phyloP scores from a whole-genome alignment of 37 sponge, comb jelly and placozoan genomes.

The Axinella damicornis region DNA sequence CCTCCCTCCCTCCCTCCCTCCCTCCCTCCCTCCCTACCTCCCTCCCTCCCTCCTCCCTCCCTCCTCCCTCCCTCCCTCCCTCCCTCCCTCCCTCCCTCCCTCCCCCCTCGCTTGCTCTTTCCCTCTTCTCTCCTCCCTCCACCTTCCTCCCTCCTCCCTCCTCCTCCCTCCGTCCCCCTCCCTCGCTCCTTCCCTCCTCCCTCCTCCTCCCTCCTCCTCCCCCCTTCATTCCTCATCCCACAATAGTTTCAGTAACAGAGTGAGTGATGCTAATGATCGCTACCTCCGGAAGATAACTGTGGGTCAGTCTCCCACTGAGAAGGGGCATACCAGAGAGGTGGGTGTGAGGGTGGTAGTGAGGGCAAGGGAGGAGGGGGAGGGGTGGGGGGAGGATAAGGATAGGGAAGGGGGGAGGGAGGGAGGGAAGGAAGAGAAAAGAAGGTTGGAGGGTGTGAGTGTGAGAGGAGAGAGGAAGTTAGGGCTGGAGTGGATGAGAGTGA shows the following conservation, averaged over 20 bases:
- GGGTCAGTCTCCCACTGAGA: conserved; percentile 93
- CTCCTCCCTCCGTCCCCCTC: neutral
- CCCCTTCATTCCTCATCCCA: too few species aligned
- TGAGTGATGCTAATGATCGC: conserved; percentile 96
- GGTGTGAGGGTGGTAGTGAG: neutral
- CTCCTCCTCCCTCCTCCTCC: too few species aligned
- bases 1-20: neutral
- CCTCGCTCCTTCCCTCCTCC: neutral
- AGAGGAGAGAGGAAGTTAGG: too few species aligned
- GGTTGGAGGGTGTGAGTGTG: too few species aligned
- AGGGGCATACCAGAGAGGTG: conserved; percentile 91
- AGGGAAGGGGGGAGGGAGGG: neutral
- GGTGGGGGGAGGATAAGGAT: neutral
- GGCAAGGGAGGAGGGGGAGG: neutral
- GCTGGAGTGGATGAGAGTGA: too few species aligned
- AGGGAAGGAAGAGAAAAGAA: too few species aligned
- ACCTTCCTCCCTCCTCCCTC: neutral
- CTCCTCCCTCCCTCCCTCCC: neutral
- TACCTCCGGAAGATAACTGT: conserved; percentile 90
- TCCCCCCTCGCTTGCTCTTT: neutral
- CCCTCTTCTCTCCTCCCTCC: neutral
- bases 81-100: neutral
- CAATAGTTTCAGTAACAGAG: too few species aligned
- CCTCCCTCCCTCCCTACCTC: neutral
- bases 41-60: neutral